phyloP scores from a whole-genome alignment of 2,797 vertebrate species.

The Columba guinea region DNA sequence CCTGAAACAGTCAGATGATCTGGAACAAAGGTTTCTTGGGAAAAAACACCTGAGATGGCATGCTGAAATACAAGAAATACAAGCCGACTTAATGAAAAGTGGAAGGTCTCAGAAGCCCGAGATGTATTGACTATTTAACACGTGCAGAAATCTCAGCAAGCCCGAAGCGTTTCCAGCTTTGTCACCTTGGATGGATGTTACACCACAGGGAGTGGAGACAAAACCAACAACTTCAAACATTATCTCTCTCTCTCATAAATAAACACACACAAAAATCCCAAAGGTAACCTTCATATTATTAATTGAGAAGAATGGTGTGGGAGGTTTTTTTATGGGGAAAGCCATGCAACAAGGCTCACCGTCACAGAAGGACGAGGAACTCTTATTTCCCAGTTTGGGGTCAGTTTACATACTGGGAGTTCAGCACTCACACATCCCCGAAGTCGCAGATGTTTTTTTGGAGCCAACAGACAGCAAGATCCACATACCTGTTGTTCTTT shows the following conservation, averaged over 20 bases:
- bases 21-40: constrained; percentile 75
- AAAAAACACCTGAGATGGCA: constrained; percentile 61
- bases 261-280: background rate
- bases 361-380: background rate
- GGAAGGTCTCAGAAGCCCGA: background rate
- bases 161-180: background rate
- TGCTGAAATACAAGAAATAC: constrained; percentile 49
- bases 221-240: background rate
- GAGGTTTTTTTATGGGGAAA: background rate
- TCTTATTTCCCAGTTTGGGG: background rate
- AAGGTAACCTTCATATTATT: background rate
- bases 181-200: background rate
- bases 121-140: background rate
- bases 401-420: background rate
- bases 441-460: background rate
- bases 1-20: constrained; percentile 83
- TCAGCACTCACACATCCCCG: background rate
- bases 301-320: rapidly evolving
- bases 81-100: background rate
- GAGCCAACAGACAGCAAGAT: background rate
- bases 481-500: background rate
- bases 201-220: background rate
- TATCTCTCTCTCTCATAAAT: background rate
- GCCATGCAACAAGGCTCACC: background rate
- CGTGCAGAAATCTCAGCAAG: background rate